Evolutionary conservation across 30 jellyfish, hydroid and myxozoan genomes (phyloP), one percentile per base, ranked within the genome.

Genomic region (Pelagia noctiluca): DNA sequence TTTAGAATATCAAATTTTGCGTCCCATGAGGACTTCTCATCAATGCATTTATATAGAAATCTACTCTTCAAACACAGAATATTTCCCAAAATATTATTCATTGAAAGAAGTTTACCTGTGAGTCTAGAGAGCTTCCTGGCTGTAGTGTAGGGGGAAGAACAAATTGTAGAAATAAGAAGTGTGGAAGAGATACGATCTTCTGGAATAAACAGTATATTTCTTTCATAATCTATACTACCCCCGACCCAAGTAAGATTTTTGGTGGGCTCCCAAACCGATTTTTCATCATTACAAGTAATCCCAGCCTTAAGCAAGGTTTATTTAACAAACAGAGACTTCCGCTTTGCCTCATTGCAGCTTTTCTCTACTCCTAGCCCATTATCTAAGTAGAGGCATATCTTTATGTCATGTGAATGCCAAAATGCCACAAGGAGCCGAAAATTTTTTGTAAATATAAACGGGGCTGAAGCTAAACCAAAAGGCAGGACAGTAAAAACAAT

Each of bases 381-480:
- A 71, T 71, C 84, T 34, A 71, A 19, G 0, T 34, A 71, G n/a
- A 23, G 18, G 13, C 52, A 33, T 12, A 74, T 74, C 0, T 50
- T 74, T 24, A 74, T 74, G 3, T 2, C 77, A 32, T 74, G 19
- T 35, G 49, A 25, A 33, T 52, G 86, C 81, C 86, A 74, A 38
- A n/a, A n/a, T n/a, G n/a, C n/a, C n/a, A n/a, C n/a, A n/a, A n/a
- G n/a, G n/a, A n/a, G n/a, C n/a, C n/a, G 77, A 16, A 74, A 3
- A 3, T 36, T 49, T 74, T 74, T 74, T 22, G 82, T 74, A 77
- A 37, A 50, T 35, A 74, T 4, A 29, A 74, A 38, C 25, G 86
- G 86, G 77, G 86, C 86, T 21, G 86, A 21, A 37, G 78, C 11
- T 30, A 74, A 49, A 24, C 86, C 77, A 74, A 74, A 74, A 13